A percentile compares a stretch with the other conserved stretches of the same genome.
Evolutionary conservation across 2,888 invertebrate species (phyloP).

Genomic region (Metallyticus violacea): DNA sequence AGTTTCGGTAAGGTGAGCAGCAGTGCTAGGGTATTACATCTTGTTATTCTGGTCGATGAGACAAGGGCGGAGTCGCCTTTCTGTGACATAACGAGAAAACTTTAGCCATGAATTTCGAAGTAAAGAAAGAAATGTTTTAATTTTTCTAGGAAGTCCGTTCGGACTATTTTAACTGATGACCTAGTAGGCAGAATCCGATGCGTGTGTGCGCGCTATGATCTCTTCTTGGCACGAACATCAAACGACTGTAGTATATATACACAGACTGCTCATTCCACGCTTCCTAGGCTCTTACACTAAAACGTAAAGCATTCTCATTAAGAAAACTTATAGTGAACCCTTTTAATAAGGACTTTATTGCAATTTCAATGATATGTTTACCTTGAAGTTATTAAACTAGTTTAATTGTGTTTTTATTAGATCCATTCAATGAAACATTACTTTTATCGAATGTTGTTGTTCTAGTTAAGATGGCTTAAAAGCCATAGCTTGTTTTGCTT

Average conservation of each 20-base stretch:
- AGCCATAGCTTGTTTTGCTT: no score
- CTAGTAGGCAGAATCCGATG: neutral
- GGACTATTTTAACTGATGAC: constrained; percentile 4
- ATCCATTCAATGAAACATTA: no score
- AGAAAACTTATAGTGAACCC: no score
- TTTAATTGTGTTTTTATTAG: no score
- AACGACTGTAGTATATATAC: neutral
- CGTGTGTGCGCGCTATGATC: neutral
- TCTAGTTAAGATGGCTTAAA: no score
- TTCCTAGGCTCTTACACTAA: neutral
- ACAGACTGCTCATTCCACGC: neutral
- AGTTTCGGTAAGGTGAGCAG: neutral
- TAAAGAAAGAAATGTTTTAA: neutral
- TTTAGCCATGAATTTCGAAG: neutral
- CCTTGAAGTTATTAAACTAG: no score
- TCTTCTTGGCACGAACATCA: neutral
- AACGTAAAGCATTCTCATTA: no score
- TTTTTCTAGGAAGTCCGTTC: neutral
- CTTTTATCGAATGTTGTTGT: no score
- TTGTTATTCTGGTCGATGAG: neutral
- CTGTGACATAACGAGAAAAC: neutral
- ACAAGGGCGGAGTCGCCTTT: neutral
- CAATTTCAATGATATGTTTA: no score
- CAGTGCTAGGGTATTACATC: neutral
- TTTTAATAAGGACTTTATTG: no score